Conservation (phyloP, 1,140 invertebrate species). For the Drosophila orena region DNA sequence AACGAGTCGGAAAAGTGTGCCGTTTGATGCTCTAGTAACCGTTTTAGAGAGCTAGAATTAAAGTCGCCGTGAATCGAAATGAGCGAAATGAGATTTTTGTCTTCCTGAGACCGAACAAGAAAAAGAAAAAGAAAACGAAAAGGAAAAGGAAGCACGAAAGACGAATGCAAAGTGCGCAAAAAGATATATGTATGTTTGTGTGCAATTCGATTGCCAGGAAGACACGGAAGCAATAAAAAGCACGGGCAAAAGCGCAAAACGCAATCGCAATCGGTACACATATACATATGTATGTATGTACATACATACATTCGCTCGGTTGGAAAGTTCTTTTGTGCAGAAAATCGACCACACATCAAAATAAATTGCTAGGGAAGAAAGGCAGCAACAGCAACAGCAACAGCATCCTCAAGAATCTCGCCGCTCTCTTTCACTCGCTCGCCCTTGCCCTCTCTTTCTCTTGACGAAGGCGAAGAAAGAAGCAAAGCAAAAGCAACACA, state of each 20-base stretch:
- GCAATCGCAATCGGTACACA: conserved; percentile 35
- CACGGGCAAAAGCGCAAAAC: conserved; percentile 4
- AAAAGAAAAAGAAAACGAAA: conserved; percentile 1
- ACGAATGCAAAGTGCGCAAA: conserved; percentile 43
- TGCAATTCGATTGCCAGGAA: conserved; percentile 29
- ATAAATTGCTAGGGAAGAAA: conserved; percentile 39
- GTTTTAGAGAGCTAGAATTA: conserved; percentile 13
- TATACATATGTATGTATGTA: conserved; percentile 9
- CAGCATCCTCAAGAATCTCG: conserved; percentile 43
- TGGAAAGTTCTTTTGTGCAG: conserved; percentile 49
- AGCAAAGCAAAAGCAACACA: conserved; percentile 12
- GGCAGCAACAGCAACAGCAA: conserved; percentile 23
- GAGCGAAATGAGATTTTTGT: conserved; percentile 25
- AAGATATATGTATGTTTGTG: neutral
- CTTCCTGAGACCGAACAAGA: conserved; percentile 11
- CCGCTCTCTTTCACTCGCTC: conserved; percentile 7
- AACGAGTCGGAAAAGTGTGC: conserved; percentile 15
- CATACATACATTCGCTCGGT: conserved; percentile 26
- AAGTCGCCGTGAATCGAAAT: conserved; percentile 12
- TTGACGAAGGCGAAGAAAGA: conserved; percentile 26
- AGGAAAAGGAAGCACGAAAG: neutral
- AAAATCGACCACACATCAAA: conserved; percentile 33
- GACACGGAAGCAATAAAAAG: conserved; percentile 50
- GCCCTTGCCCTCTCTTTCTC: neutral
- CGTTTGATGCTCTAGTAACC: conserved; percentile 21